These are phyloP conservation scores for Chloroceryle inda DNA, from an alignment of 2,797 vertebrate species.

Conservation along the genomic window DNA sequence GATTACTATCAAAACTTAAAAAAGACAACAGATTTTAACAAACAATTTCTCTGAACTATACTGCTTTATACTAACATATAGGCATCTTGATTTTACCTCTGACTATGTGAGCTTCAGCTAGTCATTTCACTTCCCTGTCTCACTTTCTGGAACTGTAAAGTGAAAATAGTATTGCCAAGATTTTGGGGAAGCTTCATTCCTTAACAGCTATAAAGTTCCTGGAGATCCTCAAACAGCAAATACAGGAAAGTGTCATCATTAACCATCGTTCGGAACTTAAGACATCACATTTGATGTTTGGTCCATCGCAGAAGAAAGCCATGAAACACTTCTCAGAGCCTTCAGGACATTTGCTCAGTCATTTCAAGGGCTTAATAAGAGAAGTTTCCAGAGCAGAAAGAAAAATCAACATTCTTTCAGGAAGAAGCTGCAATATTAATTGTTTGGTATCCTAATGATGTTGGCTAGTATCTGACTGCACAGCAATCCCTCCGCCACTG, in stretches of 20 bases:
- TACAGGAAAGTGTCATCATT: neutral
- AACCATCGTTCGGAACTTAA: slow-evolving; percentile 39
- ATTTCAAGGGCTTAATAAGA: slow-evolving; percentile 36
- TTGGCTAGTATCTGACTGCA: neutral
- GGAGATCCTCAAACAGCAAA: neutral
- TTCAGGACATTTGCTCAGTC: neutral
- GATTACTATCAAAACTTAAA: slow-evolving; percentile 10
- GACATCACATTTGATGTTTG: slow-evolving; percentile 22
- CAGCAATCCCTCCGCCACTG: neutral
- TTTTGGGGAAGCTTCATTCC: neutral
- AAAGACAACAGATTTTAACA: neutral
- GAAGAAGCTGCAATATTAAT: slow-evolving; percentile 6
- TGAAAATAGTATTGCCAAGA: neutral
- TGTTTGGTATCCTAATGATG: neutral
- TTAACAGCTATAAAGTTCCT: neutral
- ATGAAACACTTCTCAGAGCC: neutral
- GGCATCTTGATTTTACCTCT: neutral
- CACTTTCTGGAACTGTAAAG: neutral
- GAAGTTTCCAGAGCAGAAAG: slow-evolving; percentile 14
- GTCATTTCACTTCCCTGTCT: neutral
- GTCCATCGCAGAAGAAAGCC: neutral
- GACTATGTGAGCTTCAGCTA: neutral
- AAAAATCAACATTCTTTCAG: slow-evolving; percentile 19
- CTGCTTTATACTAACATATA: neutral
- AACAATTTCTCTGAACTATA: slow-evolving; percentile 25